These are phyloP conservation scores for Euura lappo DNA, from an alignment of 1,140 invertebrate species.

Conservation along the genomic window DNA sequence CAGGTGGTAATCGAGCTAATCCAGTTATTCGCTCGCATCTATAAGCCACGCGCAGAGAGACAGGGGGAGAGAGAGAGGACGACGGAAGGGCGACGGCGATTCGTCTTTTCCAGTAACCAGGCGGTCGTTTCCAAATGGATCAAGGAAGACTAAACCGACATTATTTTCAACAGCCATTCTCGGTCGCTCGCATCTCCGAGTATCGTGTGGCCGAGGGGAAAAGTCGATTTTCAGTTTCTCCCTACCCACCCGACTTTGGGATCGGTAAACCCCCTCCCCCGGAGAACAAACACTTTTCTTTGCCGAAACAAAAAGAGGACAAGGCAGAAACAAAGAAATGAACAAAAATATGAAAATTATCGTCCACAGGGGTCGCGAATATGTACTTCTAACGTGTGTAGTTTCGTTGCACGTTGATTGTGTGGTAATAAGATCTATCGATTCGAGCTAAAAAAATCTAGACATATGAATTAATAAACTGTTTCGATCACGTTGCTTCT, in stretches of 20 bases:
- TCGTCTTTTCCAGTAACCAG: not conserved
- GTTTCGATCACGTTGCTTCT: conserved; percentile 30
- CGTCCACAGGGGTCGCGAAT: too few relatives aligned
- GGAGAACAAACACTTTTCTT: too few relatives aligned
- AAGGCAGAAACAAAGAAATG: too few relatives aligned
- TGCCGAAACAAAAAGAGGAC: too few relatives aligned
- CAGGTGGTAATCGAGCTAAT: conserved; percentile 1
- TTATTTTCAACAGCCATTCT: not conserved
- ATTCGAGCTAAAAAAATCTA: not conserved
- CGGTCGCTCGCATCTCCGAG: not conserved
- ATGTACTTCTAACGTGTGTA: too few relatives aligned
- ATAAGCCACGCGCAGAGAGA: not conserved
- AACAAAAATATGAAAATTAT: too few relatives aligned
- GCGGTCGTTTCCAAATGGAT: not conserved
- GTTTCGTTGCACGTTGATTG: too few relatives aligned
- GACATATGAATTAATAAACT: conserved; percentile 40
- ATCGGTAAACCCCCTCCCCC: too few relatives aligned
- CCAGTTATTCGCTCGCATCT: not conserved
- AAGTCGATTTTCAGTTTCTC: not conserved
- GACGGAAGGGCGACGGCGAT: not conserved
- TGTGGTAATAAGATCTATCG: too few relatives aligned
- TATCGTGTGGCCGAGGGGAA: not conserved
- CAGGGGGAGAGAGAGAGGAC: not conserved
- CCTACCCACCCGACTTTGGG: not conserved
- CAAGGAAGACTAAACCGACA: not conserved